Base-by-base conservation (phyloP, 1,140 invertebrate species). In the Hydropsyche tenuis region DNA sequence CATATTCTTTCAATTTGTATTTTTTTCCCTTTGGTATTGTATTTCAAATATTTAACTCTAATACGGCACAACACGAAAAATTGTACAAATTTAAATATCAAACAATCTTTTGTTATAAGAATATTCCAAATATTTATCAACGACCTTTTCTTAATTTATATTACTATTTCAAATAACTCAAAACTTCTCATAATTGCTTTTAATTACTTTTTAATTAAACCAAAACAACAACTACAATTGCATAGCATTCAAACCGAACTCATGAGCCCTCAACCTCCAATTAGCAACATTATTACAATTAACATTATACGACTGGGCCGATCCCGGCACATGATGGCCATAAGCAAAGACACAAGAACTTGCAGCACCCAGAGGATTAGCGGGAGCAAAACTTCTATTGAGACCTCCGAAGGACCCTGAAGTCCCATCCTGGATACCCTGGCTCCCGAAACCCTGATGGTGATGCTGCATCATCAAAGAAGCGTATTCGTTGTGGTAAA, bases 401-500 rank as follows among this genome's bases (percentile, higher is more conserved):
- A 73, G 65, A 22, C 37, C 64, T 11, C 70, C 74, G 16, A 75
- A 66, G 7, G 56, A 23, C 7, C 22, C 56, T 25, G 56, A 60
- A 60, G 56, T 25, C 77, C 3, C 79, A 80, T 72, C 82, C 81
- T 62, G 79, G 78, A 20, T 78, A 45, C 82, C 82, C 30, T 83
- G 82, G 20, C 82, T 78, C 68, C 82, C 83, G n/a, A 16, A 62
- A 12, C 46, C 30, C 0, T 80, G 78, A 22, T 81, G 80, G 74
- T 85, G 83, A 75, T 85, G 83, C 77, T 82, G 84, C 82, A 84
- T 83, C 82, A 85, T 82, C 9, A 85, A 23, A 4, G 68, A 73
- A 1, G 82, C 81, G 71, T 85, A 85, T 73, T 85, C 84, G 20
- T 85, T 86, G 69, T 84, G 82, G 60, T 86, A 85, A 43, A 85